Evolutionary conservation across 2,113 vertebrate genomes (phyloP).

Genomic region (Tichodroma muraria): DNA sequence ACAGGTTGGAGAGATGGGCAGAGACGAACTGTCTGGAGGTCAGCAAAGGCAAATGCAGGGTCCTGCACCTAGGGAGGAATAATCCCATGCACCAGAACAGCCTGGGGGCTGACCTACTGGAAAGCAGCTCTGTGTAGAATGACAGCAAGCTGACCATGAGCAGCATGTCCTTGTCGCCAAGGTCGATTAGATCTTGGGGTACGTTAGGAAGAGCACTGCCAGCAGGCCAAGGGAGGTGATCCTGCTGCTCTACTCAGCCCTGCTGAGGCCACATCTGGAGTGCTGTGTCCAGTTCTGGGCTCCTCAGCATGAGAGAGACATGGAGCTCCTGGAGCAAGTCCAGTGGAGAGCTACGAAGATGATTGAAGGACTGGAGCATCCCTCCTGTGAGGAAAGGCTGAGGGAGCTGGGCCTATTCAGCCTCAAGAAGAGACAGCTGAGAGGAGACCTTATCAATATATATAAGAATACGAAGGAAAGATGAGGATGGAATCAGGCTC

Average conservation of each 20-base stretch:
- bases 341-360: fast-evolving
- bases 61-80: background rate
- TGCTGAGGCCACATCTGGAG: background rate
- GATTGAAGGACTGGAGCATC: background rate
- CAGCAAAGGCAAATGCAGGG: background rate
- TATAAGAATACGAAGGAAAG: background rate
- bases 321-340: background rate
- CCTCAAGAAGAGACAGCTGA: fast-evolving
- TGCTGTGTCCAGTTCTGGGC: background rate
- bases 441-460: background rate
- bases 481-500: background rate
- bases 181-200: background rate
- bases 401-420: background rate
- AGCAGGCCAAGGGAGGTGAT: background rate
- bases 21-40: background rate
- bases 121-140: background rate
- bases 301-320: background rate
- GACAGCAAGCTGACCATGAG: background rate
- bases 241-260: background rate
- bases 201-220: background rate
- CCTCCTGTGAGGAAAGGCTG: background rate
- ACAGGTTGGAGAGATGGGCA: background rate
- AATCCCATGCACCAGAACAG: background rate
- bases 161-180: background rate
- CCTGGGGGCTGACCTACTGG: background rate